phyloP scores from a whole-genome alignment of 2,797 vertebrate genomes.

The Euthynnus affinis region DNA sequence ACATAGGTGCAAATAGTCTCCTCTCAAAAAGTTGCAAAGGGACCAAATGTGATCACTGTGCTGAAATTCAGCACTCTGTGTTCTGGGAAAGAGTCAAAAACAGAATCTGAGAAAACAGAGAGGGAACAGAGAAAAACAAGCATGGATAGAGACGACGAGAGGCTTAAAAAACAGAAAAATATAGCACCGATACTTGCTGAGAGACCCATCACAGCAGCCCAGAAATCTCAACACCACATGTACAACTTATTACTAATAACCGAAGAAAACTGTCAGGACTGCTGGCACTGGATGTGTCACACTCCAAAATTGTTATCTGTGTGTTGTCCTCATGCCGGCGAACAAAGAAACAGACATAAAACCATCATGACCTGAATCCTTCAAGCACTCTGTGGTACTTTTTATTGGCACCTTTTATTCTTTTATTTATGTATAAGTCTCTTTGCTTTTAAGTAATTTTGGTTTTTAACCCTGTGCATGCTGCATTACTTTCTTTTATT shows the following conservation, averaged over 20 bases:
- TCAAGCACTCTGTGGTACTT: too few relatives aligned
- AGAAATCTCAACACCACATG: slow-evolving; percentile 38
- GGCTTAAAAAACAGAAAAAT: not conserved
- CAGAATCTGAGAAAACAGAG: slow-evolving; percentile 14
- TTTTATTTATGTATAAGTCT: too few relatives aligned
- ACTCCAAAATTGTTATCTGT: slow-evolving; percentile 3
- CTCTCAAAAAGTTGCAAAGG: slow-evolving; percentile 2
- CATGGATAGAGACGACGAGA: not conserved
- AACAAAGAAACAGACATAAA: slow-evolving; percentile 50
- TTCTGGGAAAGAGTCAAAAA: slow-evolving; percentile 10
- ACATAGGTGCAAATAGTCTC: slow-evolving; percentile 6
- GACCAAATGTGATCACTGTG: slow-evolving; percentile 15
- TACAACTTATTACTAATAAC: slow-evolving; percentile 9
- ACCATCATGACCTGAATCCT: slow-evolving; percentile 16
- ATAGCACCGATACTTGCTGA: slow-evolving; percentile 9
- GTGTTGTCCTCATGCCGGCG: slow-evolving; percentile 21
- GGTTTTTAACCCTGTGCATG: too few relatives aligned
- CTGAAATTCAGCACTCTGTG: not conserved
- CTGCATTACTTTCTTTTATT: too few relatives aligned
- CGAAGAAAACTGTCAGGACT: slow-evolving; percentile 37
- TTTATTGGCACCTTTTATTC: too few relatives aligned
- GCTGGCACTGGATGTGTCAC: slow-evolving; percentile 30
- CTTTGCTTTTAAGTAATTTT: too few relatives aligned
- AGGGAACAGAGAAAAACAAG: not conserved
- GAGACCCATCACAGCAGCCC: slow-evolving; percentile 15